Conservation (phyloP, 2,888 invertebrate genomes). For the Herminia tarsipennalis region DNA sequence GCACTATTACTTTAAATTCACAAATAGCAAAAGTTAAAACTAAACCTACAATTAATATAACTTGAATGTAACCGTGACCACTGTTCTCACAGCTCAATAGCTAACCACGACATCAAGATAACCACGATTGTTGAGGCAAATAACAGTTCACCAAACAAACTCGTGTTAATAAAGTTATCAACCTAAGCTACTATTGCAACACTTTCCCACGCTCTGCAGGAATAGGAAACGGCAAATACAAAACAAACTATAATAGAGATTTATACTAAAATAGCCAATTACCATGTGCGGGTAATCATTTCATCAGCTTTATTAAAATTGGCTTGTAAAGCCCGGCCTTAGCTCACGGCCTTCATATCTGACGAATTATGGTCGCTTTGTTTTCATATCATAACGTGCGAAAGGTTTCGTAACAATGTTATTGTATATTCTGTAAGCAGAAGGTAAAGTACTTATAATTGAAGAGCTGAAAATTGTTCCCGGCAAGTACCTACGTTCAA, state of each 20-base stretch:
- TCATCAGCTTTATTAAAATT: constrained; percentile 60
- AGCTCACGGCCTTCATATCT: constrained; percentile 54
- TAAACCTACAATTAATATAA: background rate
- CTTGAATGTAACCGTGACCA: constrained; percentile 4
- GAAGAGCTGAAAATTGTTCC: background rate
- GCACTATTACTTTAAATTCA: background rate
- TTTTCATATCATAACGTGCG: constrained; percentile 59
- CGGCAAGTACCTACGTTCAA: background rate
- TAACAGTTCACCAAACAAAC: constrained; percentile 20
- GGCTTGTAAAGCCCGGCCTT: constrained; percentile 50
- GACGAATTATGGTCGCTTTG: constrained; percentile 60
- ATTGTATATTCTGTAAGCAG: constrained; percentile 43
- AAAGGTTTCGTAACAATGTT: constrained; percentile 52
- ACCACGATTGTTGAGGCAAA: constrained; percentile 13
- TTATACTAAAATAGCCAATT: constrained; percentile 52
- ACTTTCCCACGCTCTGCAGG: constrained; percentile 46
- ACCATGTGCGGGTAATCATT: constrained; percentile 54
- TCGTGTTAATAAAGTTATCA: constrained; percentile 34
- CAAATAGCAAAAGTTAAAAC: background rate
- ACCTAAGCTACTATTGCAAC: constrained; percentile 25
- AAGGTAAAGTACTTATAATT: background rate
- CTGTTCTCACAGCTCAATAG: constrained; percentile 1
- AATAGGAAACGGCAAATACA: constrained; percentile 43
- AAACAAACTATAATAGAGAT: constrained; percentile 44
- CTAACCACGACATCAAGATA: constrained; percentile 2